Conservation (phyloP, 2,888 invertebrate genomes). For the Philereme vetulata region DNA sequence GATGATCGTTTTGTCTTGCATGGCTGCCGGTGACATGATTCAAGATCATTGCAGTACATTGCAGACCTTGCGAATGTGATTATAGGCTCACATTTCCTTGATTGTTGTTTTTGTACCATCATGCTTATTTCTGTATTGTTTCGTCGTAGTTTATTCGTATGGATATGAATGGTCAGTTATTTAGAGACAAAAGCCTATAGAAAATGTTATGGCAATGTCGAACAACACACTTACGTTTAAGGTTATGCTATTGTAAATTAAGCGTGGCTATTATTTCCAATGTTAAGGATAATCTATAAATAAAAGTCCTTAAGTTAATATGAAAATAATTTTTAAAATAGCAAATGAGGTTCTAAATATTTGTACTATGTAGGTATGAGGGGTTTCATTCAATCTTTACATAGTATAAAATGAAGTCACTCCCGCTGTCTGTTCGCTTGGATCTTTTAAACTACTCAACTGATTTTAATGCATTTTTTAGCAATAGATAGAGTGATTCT, state of each 20-base stretch:
- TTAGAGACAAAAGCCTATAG: slow-evolving; percentile 22
- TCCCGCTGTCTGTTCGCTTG: no score
- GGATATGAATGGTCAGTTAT: slow-evolving; percentile 12
- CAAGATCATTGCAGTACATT: slow-evolving; percentile 37
- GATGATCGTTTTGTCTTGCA: slow-evolving; percentile 52
- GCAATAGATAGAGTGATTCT: no score
- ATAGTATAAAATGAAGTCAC: no score
- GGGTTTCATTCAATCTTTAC: no score
- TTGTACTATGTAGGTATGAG: no score
- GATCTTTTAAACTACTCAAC: no score
- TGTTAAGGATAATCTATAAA: slow-evolving; percentile 4
- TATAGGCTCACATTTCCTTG: slow-evolving; percentile 55
- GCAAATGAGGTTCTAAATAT: no score
- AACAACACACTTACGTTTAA: background rate
- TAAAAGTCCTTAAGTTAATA: no score
- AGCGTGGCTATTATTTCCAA: slow-evolving; percentile 5
- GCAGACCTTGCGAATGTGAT: slow-evolving; percentile 53
- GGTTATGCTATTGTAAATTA: slow-evolving; percentile 28
- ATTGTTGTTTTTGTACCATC: slow-evolving; percentile 32
- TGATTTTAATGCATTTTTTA: no score
- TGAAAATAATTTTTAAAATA: no score
- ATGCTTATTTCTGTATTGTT: slow-evolving; percentile 18
- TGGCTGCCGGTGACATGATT: slow-evolving; percentile 49
- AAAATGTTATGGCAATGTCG: slow-evolving; percentile 22
- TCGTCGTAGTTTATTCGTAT: slow-evolving; percentile 20